phyloP scores from a whole-genome alignment of 2,113 vertebrate species.

The Sander vitreus region DNA sequence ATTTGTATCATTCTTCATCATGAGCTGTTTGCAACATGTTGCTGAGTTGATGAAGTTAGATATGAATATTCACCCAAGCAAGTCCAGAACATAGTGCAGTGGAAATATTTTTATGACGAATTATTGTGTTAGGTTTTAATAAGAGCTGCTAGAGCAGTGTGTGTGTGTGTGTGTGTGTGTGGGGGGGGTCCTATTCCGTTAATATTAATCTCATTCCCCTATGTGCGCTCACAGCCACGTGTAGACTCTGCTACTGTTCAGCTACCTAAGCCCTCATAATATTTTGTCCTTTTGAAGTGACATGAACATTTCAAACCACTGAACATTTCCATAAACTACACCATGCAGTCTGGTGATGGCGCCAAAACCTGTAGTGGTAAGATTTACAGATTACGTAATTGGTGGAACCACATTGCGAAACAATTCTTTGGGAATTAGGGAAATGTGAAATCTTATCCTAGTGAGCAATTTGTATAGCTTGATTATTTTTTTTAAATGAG shows the following conservation, averaged over 20 bases:
- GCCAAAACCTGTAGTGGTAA: conserved; percentile 24
- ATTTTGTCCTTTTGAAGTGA: conserved; percentile 15
- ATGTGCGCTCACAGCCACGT: not conserved
- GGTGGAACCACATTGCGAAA: conserved; percentile 49
- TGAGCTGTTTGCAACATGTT: conserved; percentile 40
- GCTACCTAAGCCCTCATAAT: not conserved
- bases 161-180: not conserved
- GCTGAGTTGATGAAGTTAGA: conserved; percentile 47
- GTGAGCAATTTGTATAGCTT: conserved; percentile 50
- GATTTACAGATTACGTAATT: conserved; percentile 68
- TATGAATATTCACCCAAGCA: conserved; percentile 45
- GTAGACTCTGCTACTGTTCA: not conserved
- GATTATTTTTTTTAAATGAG: conserved; percentile 29
- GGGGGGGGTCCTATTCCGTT: not conserved
- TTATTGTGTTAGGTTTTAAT: conserved; percentile 25
- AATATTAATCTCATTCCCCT: not conserved
- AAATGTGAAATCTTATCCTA: conserved; percentile 71
- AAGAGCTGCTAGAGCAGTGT: not conserved
- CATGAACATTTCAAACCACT: not conserved
- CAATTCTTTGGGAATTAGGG: conserved; percentile 53
- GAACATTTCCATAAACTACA: conserved; percentile 23
- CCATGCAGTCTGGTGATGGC: not conserved
- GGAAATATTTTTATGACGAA: conserved; percentile 1
- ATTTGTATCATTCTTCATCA: conserved; percentile 47
- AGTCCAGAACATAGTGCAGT: not conserved